These are phyloP conservation scores for Nothobranchius furzeri DNA, from an alignment of 2,113 vertebrate species.

Conservation along the genomic window DNA sequence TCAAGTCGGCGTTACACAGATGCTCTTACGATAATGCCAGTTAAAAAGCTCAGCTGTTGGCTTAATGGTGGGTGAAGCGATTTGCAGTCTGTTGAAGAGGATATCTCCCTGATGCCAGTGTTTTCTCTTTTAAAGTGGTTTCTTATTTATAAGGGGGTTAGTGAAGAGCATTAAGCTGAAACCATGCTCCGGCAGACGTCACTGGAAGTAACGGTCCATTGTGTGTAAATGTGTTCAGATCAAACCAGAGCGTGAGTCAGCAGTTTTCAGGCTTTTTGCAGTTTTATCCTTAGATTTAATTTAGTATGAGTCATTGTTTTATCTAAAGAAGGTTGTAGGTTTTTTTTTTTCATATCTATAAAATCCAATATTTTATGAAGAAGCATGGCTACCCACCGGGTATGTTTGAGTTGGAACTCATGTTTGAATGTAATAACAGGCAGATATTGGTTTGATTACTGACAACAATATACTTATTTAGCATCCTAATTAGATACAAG, in stretches of 20 bases:
- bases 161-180: background rate
- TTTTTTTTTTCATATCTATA: no score
- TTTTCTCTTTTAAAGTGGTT: slow-evolving; percentile 26
- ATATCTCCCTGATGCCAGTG: slow-evolving; percentile 34
- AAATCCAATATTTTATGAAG: no score
- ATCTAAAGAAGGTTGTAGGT: no score
- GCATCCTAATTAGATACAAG: no score
- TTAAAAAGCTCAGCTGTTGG: slow-evolving; percentile 59
- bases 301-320: no score
- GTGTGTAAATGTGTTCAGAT: background rate
- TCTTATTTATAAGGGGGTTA: slow-evolving; percentile 23
- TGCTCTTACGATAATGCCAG: slow-evolving; percentile 57
- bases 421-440: no score
- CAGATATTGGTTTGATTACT: no score
- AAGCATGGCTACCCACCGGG: no score
- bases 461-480: no score
- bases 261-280: no score
- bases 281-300: no score
- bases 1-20: slow-evolving; percentile 62
- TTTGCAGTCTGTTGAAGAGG: slow-evolving; percentile 50
- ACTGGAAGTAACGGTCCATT: background rate
- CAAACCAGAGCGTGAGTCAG: background rate
- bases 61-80: slow-evolving; percentile 55
- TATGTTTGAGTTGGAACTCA: no score
- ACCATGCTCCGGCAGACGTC: slow-evolving; percentile 5